A percentile compares a stretch with the other conserved stretches of the same genome.
Evolutionary conservation across 2,797 vertebrate species (phyloP).

Genomic region (Lemur catta): DNA sequence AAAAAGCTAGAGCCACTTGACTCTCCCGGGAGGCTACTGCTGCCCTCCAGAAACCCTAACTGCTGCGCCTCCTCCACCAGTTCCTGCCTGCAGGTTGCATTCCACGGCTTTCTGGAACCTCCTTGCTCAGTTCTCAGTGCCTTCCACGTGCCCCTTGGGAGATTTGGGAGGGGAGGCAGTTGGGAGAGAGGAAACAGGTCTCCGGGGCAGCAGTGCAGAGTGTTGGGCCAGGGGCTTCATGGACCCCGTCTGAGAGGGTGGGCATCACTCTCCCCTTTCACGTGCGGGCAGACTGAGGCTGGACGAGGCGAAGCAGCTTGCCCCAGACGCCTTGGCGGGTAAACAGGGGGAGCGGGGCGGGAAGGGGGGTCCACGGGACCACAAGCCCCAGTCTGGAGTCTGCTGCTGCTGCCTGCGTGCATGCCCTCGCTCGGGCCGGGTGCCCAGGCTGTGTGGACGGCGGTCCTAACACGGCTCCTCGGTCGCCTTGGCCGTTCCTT

Average conservation of each 20-base stretch:
- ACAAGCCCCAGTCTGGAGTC: background rate
- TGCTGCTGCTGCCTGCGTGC: accelerated
- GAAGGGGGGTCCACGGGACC: accelerated
- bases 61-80: accelerated
- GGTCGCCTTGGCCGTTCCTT: background rate
- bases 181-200: background rate
- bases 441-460: background rate
- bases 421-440: accelerated
- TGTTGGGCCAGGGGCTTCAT: accelerated
- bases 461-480: background rate
- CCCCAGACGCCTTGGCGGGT: background rate
- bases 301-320: background rate
- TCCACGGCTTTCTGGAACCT: background rate
- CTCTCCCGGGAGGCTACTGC: background rate
- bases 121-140: background rate
- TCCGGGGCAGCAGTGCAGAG: background rate
- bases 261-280: background rate
- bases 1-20: background rate
- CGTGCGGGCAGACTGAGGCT: background rate
- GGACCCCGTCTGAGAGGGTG: background rate
- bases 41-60: background rate
- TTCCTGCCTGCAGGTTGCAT: background rate
- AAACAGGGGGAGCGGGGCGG: background rate
- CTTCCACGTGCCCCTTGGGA: background rate
- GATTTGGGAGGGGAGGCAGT: background rate